Base-by-base conservation (phyloP, 2,888 invertebrate species). In the Carabus problematicus region DNA sequence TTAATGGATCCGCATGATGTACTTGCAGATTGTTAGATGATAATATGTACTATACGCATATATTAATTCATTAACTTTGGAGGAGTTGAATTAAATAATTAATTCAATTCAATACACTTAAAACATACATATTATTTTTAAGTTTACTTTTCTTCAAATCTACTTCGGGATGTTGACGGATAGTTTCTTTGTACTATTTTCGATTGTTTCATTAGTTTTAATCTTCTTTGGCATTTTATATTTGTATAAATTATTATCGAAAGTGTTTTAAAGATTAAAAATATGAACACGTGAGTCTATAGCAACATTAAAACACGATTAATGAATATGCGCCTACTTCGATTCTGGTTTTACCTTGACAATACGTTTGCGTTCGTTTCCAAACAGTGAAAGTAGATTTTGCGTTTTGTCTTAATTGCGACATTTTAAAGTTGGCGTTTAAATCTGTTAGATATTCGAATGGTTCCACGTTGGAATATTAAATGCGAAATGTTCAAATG, bases 371-470 rank as follows among this genome's bases (percentile, higher is more conserved):
- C 43, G 29, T 45, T 55, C 67, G 18, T 66, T 66, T 69, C 69
- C 39, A 69, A 69, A 69, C 55, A 69, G 69, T 69, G 69, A 69
- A 69, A 69, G 69, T 69, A 56, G 42, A 61, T 59, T 63, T 63
- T 64, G 56, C 64, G 29, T 64, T 63, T 64, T 55, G 67, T 60
- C 52, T 56, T 56, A 55, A 61, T 69, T 69, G 56, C 69, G 69
- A 69, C 61, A 69, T 39, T 56, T 58, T 19, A 39, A 62, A 64
- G 47, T 64, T 64, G 19, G 64, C 58, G 52, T 62, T 54, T 55
- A 64, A 49, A 52, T 52, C 64, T 42, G 9, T 43, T 45, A 14
- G 47, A 19, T 43, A 41, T 39, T 41, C 41, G n/a, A 59, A 59
- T 41, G 12, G 9, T 45, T 11, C 45, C n/a, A 45, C n/a, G 14